Conservation (phyloP, 2,113 vertebrate genomes). For the Limnothrissa miodon region DNA sequence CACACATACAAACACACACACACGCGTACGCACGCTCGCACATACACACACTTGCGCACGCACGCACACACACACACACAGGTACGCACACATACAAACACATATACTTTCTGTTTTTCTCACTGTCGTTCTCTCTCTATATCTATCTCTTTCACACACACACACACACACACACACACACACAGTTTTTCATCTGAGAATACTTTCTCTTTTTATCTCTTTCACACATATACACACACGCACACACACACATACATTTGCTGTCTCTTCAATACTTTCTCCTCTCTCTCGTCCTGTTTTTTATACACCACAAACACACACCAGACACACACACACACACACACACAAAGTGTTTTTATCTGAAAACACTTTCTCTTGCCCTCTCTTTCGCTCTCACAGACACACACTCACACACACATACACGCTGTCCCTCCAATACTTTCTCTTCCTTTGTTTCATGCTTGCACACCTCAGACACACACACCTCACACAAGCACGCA, state of each 20-base stretch:
- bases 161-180: not conserved
- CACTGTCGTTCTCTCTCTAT: too few species aligned
- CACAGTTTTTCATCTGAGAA: not conserved
- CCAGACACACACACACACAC: not conserved
- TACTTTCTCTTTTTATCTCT: not conserved
- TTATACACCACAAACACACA: too few species aligned
- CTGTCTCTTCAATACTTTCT: too few species aligned
- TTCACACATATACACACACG: too few species aligned
- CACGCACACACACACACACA: too few species aligned
- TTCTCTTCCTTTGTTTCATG: not conserved
- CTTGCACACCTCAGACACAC: not conserved
- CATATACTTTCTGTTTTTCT: too few species aligned
- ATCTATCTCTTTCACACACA: not conserved
- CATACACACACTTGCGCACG: too few species aligned
- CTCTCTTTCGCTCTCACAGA: not conserved
- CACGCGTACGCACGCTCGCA: not conserved
- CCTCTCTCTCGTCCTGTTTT: too few species aligned
- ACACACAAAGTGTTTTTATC: not conserved
- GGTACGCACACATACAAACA: too few species aligned
- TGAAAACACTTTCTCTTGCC: too few species aligned
- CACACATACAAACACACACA: not conserved
- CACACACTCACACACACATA: not conserved
- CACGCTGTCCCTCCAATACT: not conserved
- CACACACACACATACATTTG: too few species aligned
- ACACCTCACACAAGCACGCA: not conserved